Evolutionary conservation across 2,113 vertebrate species (phyloP), one percentile per base, ranked within the genome.

Genomic region (Cephalopholis sonnerati): DNA sequence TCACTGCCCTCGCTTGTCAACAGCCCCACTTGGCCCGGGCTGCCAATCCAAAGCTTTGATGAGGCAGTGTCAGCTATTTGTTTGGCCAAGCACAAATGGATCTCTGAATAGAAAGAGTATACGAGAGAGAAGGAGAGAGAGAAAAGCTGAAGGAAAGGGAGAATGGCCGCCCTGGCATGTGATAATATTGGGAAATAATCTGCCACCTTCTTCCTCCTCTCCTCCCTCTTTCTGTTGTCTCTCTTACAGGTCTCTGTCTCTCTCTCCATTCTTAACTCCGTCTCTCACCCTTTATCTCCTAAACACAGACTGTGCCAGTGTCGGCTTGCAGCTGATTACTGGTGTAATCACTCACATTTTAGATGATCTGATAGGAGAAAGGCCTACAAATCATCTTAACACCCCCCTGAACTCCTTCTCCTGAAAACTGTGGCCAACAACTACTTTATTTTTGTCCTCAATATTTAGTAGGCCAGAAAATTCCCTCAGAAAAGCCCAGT

Each of bases 341-440:
- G 81, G 86, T 94, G 91, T 94, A 95, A 95, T 94, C 94, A 77
- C 94, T 93, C 89, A 84, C 90, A 88, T 94, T 94, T 94, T 89
- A 94, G 94, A 96, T 95, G 83, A 92, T 91, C 90, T 90, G 95
- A 95, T 95, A 95, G 82, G 84, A 94, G 89, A 91, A 92, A 81
- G 85, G 83, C 86, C 85, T 55, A 71, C 88, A 93, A 94, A 93
- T 92, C 93, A 93, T 94, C 92, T 93, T 92, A 92, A 84, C 87
- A 79, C 90, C 88, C 89, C 90, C 44, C 72, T 78, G 66, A 87
- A 92, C 90, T 85, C 77, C 78, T 51, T 89, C 82, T 92, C 76
- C 66, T 81, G 65, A 70, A 82, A 77, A 86, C 13, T 58, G 64
- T 77, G 81, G 85, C 91, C 87, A 91, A 90, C 84, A 82, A 91